Percentiles rank a stretch among this genome's conserved stretches.
Evolutionary conservation across 2,113 vertebrate genomes (phyloP).

Genomic region (Cyrtonyx montezumae): DNA sequence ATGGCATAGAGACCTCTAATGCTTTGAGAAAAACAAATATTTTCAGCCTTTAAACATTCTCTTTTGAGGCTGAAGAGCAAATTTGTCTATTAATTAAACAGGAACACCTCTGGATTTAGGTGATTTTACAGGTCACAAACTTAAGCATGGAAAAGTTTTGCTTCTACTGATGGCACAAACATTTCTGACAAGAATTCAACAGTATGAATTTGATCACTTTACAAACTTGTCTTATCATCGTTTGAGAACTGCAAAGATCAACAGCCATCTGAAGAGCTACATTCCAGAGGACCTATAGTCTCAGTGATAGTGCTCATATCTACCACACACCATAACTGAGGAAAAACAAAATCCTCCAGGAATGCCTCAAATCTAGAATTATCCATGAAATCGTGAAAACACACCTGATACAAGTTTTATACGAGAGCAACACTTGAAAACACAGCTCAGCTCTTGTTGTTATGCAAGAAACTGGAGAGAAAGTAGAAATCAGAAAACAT

Average conservation of each 20-base stretch:
- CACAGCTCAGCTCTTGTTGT: background rate
- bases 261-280: background rate
- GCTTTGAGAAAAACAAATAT: background rate
- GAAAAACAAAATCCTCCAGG: background rate
- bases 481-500: background rate
- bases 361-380: slow-evolving; percentile 2
- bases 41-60: background rate
- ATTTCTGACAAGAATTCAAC: slow-evolving; percentile 24
- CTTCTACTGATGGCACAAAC: background rate
- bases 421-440: background rate
- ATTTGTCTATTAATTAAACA: background rate
- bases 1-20: background rate
- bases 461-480: background rate
- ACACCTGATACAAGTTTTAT: background rate
- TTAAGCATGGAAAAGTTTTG: background rate
- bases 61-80: background rate
- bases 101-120: background rate
- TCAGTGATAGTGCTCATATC: background rate
- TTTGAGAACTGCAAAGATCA: slow-evolving; percentile 19
- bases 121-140: slow-evolving; percentile 15
- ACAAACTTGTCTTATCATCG: background rate
- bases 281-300: background rate
- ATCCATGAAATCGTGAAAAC: slow-evolving; percentile 2
- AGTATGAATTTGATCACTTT: slow-evolving; percentile 29
- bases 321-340: background rate